Evolutionary conservation across 2,113 vertebrate species (phyloP).

Genomic region (Menura novaehollandiae): DNA sequence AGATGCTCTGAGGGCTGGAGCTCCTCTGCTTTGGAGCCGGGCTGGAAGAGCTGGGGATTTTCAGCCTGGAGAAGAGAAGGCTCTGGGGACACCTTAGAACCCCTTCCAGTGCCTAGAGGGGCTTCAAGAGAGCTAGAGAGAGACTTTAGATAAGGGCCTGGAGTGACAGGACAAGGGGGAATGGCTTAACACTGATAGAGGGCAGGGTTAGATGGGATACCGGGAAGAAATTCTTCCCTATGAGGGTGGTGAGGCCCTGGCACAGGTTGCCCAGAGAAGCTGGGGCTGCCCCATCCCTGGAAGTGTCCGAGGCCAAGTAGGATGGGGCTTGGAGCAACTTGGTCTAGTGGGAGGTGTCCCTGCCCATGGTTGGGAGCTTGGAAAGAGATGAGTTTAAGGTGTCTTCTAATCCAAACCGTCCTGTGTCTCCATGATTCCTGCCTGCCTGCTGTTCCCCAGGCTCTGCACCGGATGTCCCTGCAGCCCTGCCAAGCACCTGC

Average conservation of each 20-base stretch:
- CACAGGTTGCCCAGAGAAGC: not conserved
- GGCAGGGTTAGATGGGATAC: not conserved
- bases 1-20: not conserved
- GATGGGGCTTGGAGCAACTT: not conserved
- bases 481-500: accelerated
- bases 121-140: not conserved
- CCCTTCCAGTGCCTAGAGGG: not conserved
- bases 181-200: not conserved
- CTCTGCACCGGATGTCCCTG: not conserved
- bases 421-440: not conserved
- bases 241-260: not conserved
- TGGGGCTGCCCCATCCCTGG: not conserved
- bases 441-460: not conserved
- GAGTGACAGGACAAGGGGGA: not conserved
- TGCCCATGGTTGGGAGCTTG: not conserved
- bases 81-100: not conserved
- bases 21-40: not conserved
- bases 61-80: not conserved
- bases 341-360: not conserved
- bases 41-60: not conserved
- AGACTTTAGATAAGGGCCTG: not conserved
- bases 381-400: not conserved
- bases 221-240: not conserved
- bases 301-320: not conserved
- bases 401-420: not conserved